Base-by-base conservation (phyloP, 2,888 invertebrate genomes). In the Maniola hyperantus region DNA sequence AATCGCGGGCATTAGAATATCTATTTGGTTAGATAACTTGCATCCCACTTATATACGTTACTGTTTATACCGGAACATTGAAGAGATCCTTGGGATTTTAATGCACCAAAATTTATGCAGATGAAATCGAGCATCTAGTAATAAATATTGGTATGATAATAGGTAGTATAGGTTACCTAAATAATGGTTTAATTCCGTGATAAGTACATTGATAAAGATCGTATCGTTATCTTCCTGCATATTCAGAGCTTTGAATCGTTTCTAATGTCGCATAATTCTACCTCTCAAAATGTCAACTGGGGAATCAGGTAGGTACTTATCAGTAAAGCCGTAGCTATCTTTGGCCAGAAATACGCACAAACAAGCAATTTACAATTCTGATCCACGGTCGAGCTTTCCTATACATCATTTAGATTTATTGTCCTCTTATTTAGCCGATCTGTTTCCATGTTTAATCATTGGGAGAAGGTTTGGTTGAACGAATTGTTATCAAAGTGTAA, bases 381-480 rank as follows among this genome's bases (percentile, higher is more conserved):
- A 71, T 71, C 68, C 64, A 55, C 58, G 68, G 51, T 48, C 69
- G 54, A 58, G 48, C 18, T 48, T 48, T 85, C 84, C 90, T 87
- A 91, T 91, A 88, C 86, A 88, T 91, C 91, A 91, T 89, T 89
- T 82, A 90, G 91, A 91, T 91, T 91, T 91, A 91, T 91, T 81
- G 89, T 84, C 85, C 83, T 86, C 70, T 87, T 89, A 89, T 89
- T 89, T 87, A 84, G 82, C 81, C 85, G 83, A 89, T 89, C 88
- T 88, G 86, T 83, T 88, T 85, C 88, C 85, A 83, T 88, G 89
- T 89, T 89, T 90, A 91, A 91, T 91, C 88, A 89, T 89, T 88
- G 88, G 83, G 84, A 84, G 88, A 84, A 84, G 88, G 85, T 79
- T 78, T 77, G 8, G 48, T 18, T 15, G 7, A 8, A 4, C 15